A percentile compares a stretch with the other conserved stretches of the same genome.
Conservation (phyloP, 2,888 invertebrate species). For the Andrena bucephala region DNA sequence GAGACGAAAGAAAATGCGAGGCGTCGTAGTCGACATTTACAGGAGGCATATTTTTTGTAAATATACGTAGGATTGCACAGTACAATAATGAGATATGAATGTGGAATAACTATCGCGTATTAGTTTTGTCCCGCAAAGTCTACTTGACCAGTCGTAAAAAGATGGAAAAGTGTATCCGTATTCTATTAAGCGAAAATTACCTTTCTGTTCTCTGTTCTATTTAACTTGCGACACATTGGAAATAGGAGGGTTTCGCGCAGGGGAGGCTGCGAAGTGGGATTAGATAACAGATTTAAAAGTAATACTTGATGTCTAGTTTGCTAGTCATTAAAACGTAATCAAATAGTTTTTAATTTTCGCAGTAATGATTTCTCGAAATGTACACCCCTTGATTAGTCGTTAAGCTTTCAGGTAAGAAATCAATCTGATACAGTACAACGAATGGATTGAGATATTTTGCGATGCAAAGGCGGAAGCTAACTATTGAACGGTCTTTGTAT, state of each 20-base stretch:
- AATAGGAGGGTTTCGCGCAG: conserved; percentile 23
- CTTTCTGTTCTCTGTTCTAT: neutral
- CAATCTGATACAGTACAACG: conserved; percentile 74
- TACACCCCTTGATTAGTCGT: conserved; percentile 51
- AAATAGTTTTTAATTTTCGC: conserved; percentile 27
- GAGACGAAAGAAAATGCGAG: conserved; percentile 37
- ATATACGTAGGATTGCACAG: conserved; percentile 79
- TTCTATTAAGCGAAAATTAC: conserved; percentile 20
- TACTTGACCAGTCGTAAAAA: conserved; percentile 25
- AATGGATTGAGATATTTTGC: conserved; percentile 61
- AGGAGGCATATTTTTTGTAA: conserved; percentile 82
- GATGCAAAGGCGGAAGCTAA: conserved; percentile 47
- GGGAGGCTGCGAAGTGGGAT: conserved; percentile 16
- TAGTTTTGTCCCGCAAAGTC: conserved; percentile 33
- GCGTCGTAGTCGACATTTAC: conserved; percentile 60
- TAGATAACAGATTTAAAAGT: conserved; percentile 21
- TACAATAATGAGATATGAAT: conserved; percentile 73
- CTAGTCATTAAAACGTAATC: conserved; percentile 52
- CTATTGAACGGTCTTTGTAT: conserved; percentile 30
- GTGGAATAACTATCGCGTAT: conserved; percentile 30
- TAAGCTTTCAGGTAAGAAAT: conserved; percentile 72
- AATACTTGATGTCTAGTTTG: conserved; percentile 51
- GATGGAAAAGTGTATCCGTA: conserved; percentile 14
- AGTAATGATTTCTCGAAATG: conserved; percentile 39
- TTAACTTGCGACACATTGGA: neutral